Percentiles rank a stretch among this genome's conserved stretches.
Conservation (phyloP, 2,888 invertebrate genomes). For the Ptilodon capucinus region DNA sequence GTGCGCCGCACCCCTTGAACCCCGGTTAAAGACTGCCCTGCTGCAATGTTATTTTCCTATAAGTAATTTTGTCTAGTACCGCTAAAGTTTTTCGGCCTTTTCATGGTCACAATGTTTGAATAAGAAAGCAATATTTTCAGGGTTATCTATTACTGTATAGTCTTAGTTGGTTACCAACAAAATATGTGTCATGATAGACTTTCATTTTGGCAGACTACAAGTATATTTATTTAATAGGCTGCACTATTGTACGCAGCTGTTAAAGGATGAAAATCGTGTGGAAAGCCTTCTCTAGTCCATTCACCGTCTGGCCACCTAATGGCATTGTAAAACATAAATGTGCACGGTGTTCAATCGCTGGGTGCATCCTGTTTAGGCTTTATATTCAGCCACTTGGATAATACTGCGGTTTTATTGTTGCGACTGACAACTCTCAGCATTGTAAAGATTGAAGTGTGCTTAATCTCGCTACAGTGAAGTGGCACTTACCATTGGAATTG, state of each 20-base stretch:
- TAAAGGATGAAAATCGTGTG: constrained; percentile 22
- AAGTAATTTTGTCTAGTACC: no score
- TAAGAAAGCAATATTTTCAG: no score
- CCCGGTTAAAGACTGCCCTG: no score
- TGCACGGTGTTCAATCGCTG: constrained; percentile 29
- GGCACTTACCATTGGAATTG: neutral
- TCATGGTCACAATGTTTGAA: no score
- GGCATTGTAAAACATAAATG: constrained; percentile 60
- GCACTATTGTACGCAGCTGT: neutral
- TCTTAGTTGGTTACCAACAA: no score
- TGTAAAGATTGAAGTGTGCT: neutral
- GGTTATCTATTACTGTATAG: no score
- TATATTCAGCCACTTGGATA: constrained; percentile 22
- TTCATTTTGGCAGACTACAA: no score
- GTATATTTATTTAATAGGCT: no score
- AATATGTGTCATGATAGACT: no score
- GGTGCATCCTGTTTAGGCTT: constrained; percentile 27
- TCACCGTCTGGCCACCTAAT: constrained; percentile 54
- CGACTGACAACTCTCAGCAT: constrained; percentile 6
- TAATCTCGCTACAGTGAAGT: neutral
- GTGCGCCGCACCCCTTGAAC: no score
- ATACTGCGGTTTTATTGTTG: constrained; percentile 20
- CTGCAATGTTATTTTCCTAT: no score
- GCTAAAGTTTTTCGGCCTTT: no score
- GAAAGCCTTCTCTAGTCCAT: constrained; percentile 43